Evolutionary conservation across 2,797 vertebrate genomes (phyloP).

Genomic region (Clamator glandarius): DNA sequence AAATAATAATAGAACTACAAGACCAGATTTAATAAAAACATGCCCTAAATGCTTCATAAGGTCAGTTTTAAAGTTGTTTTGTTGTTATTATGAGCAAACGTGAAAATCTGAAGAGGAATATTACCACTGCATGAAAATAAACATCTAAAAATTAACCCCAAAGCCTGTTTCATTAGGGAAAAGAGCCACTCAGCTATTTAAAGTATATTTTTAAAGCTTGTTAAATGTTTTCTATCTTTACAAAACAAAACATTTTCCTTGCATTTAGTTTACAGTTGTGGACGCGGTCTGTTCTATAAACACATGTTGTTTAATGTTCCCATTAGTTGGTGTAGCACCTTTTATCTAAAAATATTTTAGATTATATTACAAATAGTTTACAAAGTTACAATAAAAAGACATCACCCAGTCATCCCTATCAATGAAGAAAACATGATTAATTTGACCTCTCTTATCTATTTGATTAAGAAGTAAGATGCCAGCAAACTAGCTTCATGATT

Average conservation of each 20-base stretch:
- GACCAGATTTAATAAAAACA: not conserved
- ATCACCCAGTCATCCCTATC: not conserved
- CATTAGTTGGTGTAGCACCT: not conserved
- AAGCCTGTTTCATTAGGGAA: not conserved
- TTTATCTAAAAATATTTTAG: not conserved
- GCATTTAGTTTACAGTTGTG: not conserved
- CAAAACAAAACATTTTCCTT: not conserved
- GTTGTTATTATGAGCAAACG: not conserved
- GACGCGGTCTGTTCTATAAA: not conserved
- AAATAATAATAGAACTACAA: not conserved
- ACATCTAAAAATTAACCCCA: not conserved
- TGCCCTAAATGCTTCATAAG: not conserved
- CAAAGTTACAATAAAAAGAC: not conserved
- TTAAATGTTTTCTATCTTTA: not conserved
- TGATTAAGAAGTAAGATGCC: not conserved
- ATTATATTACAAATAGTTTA: not conserved
- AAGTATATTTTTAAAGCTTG: slow-evolving; percentile 14
- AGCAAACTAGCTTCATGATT: not conserved
- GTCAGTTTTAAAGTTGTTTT: not conserved
- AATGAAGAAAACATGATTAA: not conserved
- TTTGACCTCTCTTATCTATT: not conserved
- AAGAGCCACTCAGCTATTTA: not conserved
- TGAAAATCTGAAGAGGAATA: not conserved
- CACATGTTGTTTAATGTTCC: not conserved
- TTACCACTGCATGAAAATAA: not conserved